These are phyloP conservation scores for Labeo rohita DNA, from an alignment of 2,113 vertebrate species.

Conservation along the genomic window DNA sequence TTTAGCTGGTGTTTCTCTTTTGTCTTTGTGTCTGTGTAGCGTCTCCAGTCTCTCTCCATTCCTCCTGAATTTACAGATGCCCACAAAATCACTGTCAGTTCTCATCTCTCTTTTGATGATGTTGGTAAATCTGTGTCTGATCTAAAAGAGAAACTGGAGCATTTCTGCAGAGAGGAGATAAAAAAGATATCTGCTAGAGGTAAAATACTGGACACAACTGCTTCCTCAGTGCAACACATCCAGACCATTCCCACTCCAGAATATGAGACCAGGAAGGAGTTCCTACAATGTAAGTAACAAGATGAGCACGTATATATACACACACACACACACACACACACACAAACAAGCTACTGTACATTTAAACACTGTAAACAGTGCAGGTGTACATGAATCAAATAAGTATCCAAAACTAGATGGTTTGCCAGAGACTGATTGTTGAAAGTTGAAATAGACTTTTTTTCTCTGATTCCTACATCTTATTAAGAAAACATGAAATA, in stretches of 20 bases:
- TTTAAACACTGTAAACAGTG: background rate
- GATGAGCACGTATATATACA: too few relatives aligned
- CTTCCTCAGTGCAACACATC: background rate
- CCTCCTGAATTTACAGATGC: background rate
- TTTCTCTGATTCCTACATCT: too few relatives aligned
- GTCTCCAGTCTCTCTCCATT: background rate
- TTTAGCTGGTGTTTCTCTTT: background rate
- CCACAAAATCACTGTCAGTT: background rate
- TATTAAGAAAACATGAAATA: background rate
- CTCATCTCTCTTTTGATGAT: background rate
- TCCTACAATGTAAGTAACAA: background rate
- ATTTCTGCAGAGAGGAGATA: background rate
- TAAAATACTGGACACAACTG: background rate
- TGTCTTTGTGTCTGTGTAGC: background rate
- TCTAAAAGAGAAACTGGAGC: background rate
- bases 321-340: background rate
- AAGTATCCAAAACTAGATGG: too few relatives aligned
- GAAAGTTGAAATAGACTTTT: too few relatives aligned
- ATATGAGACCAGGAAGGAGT: background rate
- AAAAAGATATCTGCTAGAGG: background rate
- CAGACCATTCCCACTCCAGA: background rate
- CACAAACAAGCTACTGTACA: background rate
- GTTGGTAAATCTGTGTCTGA: background rate
- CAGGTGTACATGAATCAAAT: too few relatives aligned
- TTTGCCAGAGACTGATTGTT: too few relatives aligned